These are phyloP conservation scores for Dioctria rufipes DNA, from an alignment of 2,888 invertebrate species.

Conservation along the genomic window DNA sequence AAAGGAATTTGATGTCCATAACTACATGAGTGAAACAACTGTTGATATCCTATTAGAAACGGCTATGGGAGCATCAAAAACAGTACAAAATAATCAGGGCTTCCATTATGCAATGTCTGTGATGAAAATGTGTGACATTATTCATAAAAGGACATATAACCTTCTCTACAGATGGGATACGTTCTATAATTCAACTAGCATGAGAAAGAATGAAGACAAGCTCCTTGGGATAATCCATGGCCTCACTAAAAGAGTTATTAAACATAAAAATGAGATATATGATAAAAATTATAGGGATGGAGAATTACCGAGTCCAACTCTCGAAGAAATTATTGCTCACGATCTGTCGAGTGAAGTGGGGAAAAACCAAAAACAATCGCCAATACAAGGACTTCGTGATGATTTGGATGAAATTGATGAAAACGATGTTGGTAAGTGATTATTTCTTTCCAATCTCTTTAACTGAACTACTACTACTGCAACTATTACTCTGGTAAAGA, in stretches of 20 bases:
- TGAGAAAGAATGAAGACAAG: conserved; percentile 79
- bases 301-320: conserved; percentile 70
- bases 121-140: conserved; percentile 89
- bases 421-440: conserved; percentile 79
- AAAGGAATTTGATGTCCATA: conserved; percentile 83
- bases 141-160: conserved; percentile 84
- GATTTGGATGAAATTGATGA: conserved; percentile 87
- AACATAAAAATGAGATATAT: conserved; percentile 77
- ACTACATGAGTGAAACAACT: conserved; percentile 85
- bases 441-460: background rate
- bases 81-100: conserved; percentile 78
- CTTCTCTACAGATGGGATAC: conserved; percentile 81
- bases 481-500: background rate
- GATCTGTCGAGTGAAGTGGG: background rate
- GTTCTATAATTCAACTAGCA: conserved; percentile 80
- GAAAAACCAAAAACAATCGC: conserved; percentile 58
- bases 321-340: conserved; percentile 69
- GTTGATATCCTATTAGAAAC: conserved; percentile 86
- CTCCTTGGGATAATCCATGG: conserved; percentile 82
- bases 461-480: background rate
- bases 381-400: conserved; percentile 79
- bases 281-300: conserved; percentile 73
- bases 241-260: conserved; percentile 79
- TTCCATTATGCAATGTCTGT: conserved; percentile 89
- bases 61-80: conserved; percentile 86